Evolutionary conservation across 2,888 invertebrate genomes (phyloP), one percentile per base, ranked within the genome.

Genomic region (Zele albiditarsus): DNA sequence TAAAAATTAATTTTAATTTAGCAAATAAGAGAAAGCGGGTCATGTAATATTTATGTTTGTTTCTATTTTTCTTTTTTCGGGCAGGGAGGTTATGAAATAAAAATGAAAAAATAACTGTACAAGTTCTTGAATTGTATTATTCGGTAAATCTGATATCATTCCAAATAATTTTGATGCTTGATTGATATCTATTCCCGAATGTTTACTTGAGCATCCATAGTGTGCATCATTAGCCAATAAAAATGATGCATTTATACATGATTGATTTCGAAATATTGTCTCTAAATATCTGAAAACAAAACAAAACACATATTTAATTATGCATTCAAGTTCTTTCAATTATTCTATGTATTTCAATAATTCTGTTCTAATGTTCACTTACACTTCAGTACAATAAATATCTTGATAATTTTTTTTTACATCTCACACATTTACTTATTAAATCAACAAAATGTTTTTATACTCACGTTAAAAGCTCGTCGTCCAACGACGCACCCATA

Each of bases 161-260:
- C 92, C 91, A 88, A 97, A 97, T 3, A 93, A 92, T 81, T 92
- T 90, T 82, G 92, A 92, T 0, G 94, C 95, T 79, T 90, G 87
- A 25, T 89, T 90, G 28, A 98, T 87, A 88, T 97, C 94, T 0
- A 98, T 90, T 0, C 97, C 97, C 80, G 94, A 94, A 86, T 96
- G 93, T 84, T 94, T 95, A 58, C 94, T 93, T 66, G 94, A 94
- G 87, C 97, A 97, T 72, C 94, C 93, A 85, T 92, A 95, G 87
- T 96, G 96, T 14, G 90, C 91, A 79, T 94, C 93, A 82, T 94
- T 91, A 0, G 90, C 83, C 60, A 92, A 77, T 72, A 97, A 90
- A 90, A 98, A 98, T 0, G 98, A 98, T 4, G 93, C 95, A 90
- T 98, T 98, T 53, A 98, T 88, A 88, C 97, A 97, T 0, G 96